Evolutionary conservation across 2,113 vertebrate genomes (phyloP), one percentile per base, ranked within the genome.

Genomic region (Pangasianodon hypophthalmus): DNA sequence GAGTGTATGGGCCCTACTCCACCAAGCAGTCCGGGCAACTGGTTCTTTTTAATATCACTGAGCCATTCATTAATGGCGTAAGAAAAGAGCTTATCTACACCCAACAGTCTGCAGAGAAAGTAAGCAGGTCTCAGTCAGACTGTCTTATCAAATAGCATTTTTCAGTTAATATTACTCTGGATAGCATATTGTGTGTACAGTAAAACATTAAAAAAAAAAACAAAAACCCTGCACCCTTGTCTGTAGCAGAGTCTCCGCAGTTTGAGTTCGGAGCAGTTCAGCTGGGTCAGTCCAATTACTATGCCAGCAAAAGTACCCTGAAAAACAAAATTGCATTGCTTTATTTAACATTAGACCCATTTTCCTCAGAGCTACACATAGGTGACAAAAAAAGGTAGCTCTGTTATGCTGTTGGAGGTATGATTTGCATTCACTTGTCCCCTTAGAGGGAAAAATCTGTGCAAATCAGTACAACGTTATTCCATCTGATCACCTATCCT

Each of bases 1-100:
- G 98, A 99, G 94, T 99, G 98, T 96, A 99, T 99, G 7, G 98
- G 98, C 1, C 98, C 98, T 37, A 99, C 98, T 18, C 98, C 98
- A 91, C 98, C 98, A 93, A 99, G 92, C 88, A 99, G 96, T 90
- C 98, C 98, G 10, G 98, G 98, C 2, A 99, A 95, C 93, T 99
- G 98, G 92, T 98, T 99, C 94, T 98, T 99, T 95, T 97, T 98
- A 91, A 99, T 99, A 94, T 99, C 98, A 73, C 96, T 98, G 24
- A 99, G 95, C 98, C 98, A 99, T 86, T 99, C 98, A 3, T 97
- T 97, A 91, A 99, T 96, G 58, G 97, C 98, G 92, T 99, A 99
- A 11, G 98, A 97, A 92, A 99, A 97, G 9, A 99, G 95, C 64
- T 98, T 99, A 94, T 99, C 98, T 91, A 99, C 96, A 91, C 98